Percentiles rank a stretch among this genome's conserved stretches.
Conservation (phyloP, 2,797 vertebrate genomes). For the Myotis pilosus region DNA sequence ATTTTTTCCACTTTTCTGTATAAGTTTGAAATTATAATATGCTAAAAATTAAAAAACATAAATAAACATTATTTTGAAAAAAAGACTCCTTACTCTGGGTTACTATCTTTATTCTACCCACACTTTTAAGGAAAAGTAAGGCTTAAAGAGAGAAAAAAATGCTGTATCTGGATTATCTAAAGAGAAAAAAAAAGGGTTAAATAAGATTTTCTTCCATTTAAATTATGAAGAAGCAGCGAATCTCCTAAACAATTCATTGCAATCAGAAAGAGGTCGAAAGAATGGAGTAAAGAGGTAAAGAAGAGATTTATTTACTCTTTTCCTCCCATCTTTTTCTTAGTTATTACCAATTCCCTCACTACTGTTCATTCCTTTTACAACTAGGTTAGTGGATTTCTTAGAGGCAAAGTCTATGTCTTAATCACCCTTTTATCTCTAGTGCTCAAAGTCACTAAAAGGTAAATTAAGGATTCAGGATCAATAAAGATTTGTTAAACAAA, state of each 20-base stretch:
- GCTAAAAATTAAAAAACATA: constrained; percentile 7
- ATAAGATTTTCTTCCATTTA: background rate
- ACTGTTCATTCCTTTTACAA: background rate
- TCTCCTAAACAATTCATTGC: background rate
- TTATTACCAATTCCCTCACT: background rate
- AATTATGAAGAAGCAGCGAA: background rate
- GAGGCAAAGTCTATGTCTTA: background rate
- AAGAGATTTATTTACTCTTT: background rate
- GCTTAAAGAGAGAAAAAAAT: background rate
- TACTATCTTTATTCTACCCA: background rate
- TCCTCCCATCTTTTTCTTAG: background rate
- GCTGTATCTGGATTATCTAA: background rate
- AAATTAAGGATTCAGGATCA: background rate
- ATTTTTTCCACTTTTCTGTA: background rate
- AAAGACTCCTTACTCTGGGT: background rate
- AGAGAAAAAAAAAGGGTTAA: background rate
- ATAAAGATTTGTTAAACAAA: background rate
- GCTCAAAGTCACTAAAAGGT: background rate
- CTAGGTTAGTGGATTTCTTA: background rate
- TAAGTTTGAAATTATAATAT: background rate
- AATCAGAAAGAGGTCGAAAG: background rate
- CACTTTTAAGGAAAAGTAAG: background rate
- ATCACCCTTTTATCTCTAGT: background rate
- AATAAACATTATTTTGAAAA: background rate
- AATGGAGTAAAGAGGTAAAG: background rate